phyloP scores from a whole-genome alignment of 2,888 invertebrate species.

The Oxytorus armatus region DNA sequence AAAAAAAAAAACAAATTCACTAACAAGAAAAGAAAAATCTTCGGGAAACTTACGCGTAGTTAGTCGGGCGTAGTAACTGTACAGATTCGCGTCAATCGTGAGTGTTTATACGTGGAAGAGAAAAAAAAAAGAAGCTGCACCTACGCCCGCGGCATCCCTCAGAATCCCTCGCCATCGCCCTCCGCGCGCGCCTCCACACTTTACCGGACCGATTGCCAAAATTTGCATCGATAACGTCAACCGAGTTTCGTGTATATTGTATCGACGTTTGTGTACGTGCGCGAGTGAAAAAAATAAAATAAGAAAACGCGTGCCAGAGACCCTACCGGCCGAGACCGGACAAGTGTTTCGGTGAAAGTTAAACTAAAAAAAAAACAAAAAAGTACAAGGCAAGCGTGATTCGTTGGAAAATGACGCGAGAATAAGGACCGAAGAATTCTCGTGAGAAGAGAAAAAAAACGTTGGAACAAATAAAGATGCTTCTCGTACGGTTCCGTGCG shows the following conservation, averaged over 20 bases:
- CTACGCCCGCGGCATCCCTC: slow-evolving; percentile 1
- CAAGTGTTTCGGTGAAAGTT: slow-evolving; percentile 12
- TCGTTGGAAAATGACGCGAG: background rate
- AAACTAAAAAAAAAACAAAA: background rate
- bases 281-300: background rate
- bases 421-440: background rate
- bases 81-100: slow-evolving; percentile 22
- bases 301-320: background rate
- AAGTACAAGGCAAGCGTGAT: background rate
- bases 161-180: background rate
- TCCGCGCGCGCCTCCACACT: too few species aligned
- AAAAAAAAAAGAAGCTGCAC: slow-evolving; percentile 22
- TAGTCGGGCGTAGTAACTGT: slow-evolving; percentile 1
- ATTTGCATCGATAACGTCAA: slow-evolving; percentile 32
- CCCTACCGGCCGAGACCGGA: background rate
- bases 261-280: slow-evolving; percentile 9
- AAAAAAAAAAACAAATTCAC: slow-evolving; percentile 10
- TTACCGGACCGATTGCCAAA: background rate
- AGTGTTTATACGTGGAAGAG: slow-evolving; percentile 5
- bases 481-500: slow-evolving; percentile 52
- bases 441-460: slow-evolving; percentile 4
- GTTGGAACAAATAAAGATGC: slow-evolving; percentile 34
- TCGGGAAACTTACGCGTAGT: slow-evolving; percentile 13
- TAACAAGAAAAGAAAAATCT: background rate
- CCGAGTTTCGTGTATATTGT: slow-evolving; percentile 1